Evolutionary conservation across 1,140 invertebrate genomes (phyloP).

Genomic region (Drosophila chauvacae): DNA sequence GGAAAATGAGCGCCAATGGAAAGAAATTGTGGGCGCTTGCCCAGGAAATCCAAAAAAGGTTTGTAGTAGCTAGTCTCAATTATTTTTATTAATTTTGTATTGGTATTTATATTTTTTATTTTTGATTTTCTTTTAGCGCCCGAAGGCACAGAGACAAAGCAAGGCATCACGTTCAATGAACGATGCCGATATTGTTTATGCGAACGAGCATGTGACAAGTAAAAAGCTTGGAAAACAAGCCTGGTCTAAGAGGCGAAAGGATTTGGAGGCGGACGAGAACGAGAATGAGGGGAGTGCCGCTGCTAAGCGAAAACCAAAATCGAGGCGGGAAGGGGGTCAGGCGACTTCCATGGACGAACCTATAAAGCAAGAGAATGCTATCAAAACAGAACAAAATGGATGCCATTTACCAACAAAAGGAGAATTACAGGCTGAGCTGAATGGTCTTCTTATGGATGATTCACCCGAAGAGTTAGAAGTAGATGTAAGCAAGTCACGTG

Average conservation of each 20-base stretch:
- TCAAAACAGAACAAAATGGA: slow-evolving; percentile 52
- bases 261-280: slow-evolving; percentile 27
- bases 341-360: slow-evolving; percentile 1
- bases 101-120: not conserved
- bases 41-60: slow-evolving; percentile 61
- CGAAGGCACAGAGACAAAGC: slow-evolving; percentile 41
- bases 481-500: slow-evolving; percentile 24
- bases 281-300: slow-evolving; percentile 13
- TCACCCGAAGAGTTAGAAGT: slow-evolving; percentile 11
- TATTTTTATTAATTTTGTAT: not conserved
- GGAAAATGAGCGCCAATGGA: slow-evolving; percentile 61
- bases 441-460: slow-evolving; percentile 59
- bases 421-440: slow-evolving; percentile 57
- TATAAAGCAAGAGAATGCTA: slow-evolving; percentile 52
- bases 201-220: slow-evolving; percentile 71
- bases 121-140: slow-evolving; percentile 29
- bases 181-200: slow-evolving; percentile 69
- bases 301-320: slow-evolving; percentile 26
- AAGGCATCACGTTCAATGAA: slow-evolving; percentile 53
- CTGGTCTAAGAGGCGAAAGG: slow-evolving; percentile 43
- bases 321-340: not conserved
- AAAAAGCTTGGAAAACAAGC: slow-evolving; percentile 62
- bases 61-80: not conserved
- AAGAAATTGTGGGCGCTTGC: slow-evolving; percentile 49
- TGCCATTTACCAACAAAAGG: slow-evolving; percentile 25